phyloP scores from a whole-genome alignment of 2,888 invertebrate genomes.

The Ochlodes sylvanus region DNA sequence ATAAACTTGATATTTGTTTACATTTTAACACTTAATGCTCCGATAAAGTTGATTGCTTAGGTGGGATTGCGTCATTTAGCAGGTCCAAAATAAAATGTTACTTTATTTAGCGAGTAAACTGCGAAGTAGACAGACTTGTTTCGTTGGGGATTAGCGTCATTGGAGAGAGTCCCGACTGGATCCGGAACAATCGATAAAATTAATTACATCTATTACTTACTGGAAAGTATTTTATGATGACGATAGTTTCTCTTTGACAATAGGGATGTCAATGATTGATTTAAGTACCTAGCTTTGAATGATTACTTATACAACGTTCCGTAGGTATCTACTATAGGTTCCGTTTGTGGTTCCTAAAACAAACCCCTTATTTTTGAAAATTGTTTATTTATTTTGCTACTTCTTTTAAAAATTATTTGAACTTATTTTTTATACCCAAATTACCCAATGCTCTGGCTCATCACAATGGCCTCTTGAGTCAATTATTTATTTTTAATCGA shows the following conservation, averaged over 20 bases:
- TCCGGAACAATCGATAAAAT: slow-evolving; percentile 34
- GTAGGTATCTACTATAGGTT: no score
- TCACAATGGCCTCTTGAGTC: no score
- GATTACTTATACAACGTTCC: no score
- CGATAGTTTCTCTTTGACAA: not conserved
- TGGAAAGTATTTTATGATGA: not conserved
- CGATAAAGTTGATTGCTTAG: slow-evolving; percentile 37
- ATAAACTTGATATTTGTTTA: slow-evolving; percentile 34
- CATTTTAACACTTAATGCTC: slow-evolving; percentile 29
- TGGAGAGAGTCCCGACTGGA: slow-evolving; percentile 15
- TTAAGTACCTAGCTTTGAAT: no score
- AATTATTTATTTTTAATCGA: no score
- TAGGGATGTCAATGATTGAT: no score
- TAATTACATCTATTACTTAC: not conserved
- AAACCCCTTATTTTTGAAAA: no score
- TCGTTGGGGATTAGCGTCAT: slow-evolving; percentile 39
- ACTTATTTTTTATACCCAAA: no score
- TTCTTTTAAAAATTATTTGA: no score
- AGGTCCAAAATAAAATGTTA: slow-evolving; percentile 31
- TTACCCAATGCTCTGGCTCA: no score
- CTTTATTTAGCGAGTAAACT: slow-evolving; percentile 33
- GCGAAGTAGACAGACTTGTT: slow-evolving; percentile 41
- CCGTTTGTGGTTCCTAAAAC: no score
- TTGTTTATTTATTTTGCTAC: no score
- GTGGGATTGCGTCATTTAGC: slow-evolving; percentile 29